Percentiles rank a stretch among this genome's conserved stretches.
Evolutionary conservation across 1,140 invertebrate genomes (phyloP).

Genomic region (Ridgeia piscesae): DNA sequence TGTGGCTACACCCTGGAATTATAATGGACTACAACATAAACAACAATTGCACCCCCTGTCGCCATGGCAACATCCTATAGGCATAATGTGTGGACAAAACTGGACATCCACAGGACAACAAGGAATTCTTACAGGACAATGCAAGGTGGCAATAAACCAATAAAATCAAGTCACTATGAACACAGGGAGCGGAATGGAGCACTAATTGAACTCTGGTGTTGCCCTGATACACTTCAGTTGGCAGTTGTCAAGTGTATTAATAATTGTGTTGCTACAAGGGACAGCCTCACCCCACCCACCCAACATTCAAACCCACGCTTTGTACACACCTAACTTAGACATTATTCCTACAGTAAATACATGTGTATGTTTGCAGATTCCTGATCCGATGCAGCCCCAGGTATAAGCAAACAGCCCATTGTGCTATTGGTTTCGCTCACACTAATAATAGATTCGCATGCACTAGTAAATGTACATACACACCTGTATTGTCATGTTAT

Average conservation of each 20-base stretch:
- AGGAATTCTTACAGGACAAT: background rate
- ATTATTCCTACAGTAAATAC: background rate
- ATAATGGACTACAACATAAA: too few relatives aligned
- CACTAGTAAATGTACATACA: background rate
- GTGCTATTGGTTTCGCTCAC: background rate
- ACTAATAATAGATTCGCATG: background rate
- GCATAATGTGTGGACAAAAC: background rate
- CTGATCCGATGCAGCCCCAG: background rate
- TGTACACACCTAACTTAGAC: background rate
- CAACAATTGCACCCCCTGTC: too few relatives aligned
- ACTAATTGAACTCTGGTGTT: background rate
- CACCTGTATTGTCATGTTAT: background rate
- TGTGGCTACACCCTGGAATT: too few relatives aligned
- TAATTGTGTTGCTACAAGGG: background rate
- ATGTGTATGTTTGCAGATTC: background rate
- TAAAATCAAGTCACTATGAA: background rate
- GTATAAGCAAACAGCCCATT: background rate
- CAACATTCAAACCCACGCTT: background rate
- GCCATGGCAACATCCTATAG: too few relatives aligned
- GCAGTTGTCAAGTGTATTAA: background rate
- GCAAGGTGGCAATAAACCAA: background rate
- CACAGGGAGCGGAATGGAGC: background rate
- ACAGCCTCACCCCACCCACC: background rate
- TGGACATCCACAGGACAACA: background rate
- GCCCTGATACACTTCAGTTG: background rate